Base-by-base conservation (phyloP, 2,888 invertebrate genomes). In the Xestia xanthographa region DNA sequence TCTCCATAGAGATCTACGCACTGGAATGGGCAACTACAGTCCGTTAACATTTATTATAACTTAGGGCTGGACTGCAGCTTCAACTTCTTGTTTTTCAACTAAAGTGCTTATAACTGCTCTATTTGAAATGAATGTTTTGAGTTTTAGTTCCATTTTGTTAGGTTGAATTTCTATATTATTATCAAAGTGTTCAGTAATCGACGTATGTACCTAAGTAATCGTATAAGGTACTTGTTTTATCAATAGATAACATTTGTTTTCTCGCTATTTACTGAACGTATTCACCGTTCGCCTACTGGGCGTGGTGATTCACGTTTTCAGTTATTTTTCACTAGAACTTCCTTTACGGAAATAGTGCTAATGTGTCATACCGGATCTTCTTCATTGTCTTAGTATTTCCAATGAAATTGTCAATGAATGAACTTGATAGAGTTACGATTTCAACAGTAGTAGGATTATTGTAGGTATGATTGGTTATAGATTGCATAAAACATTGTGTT, bases 231-330 rank as follows among this genome's bases (percentile, higher is more conserved):
- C 69, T n/a, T 68, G 80, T 86, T 78, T 89, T 91, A 91, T 91
- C 89, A 63, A 34, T n/a, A 76, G 91, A 89, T 91, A 91, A 83
- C 83, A 77, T 76, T 83, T 86, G 82, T 88, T 88, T 90, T 91
- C 89, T 81, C 48, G 76, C 65, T 80, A 82, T 69, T 83, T 72
- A 75, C 43, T 69, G 69, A 84, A 83, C 80, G 87, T 87, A 86
- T 77, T 83, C 68, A 83, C 77, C 72, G 79, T 66, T 68, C 63
- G 70, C 78, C 84, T 78, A 78, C 79, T 73, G 77, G 71, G 72
- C 56, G 72, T 48, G 48, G 67, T 87, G 87, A 87, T 26, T 88
- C 88, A 87, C 62, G 20, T 26, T 75, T 74, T 66, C 43, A 75
- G 67, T 53, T 60, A 71, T 78, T 87, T 87, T 86, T 76, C 80